phyloP scores from a whole-genome alignment of 2,888 invertebrate species.

The Choreutis nemorana region DNA sequence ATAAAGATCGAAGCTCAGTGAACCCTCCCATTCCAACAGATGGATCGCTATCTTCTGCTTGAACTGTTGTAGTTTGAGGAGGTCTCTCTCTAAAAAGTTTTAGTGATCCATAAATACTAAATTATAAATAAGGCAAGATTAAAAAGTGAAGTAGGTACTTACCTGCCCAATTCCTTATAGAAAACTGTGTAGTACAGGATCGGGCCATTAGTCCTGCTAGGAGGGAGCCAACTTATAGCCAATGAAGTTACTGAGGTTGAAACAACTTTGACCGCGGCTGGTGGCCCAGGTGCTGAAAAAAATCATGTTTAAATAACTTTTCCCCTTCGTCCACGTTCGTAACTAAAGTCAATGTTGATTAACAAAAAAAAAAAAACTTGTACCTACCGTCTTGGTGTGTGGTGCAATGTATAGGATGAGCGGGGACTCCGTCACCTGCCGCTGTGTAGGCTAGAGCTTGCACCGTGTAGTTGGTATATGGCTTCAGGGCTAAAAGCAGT shows the following conservation, averaged over 20 bases:
- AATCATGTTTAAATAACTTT: constrained; percentile 3
- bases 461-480: constrained; percentile 88
- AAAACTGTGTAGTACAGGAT: constrained; percentile 85
- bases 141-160: constrained; percentile 11
- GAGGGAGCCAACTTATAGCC: constrained; percentile 86
- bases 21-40: constrained; percentile 56
- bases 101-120: too few species aligned
- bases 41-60: constrained; percentile 40
- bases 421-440: constrained; percentile 84
- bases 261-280: constrained; percentile 84
- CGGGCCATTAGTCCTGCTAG: constrained; percentile 81
- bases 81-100: constrained; percentile 46
- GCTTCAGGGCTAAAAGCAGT: constrained; percentile 79
- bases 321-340: neutral
- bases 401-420: constrained; percentile 78
- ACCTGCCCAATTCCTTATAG: constrained; percentile 74
- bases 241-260: constrained; percentile 83
- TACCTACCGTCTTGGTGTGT: constrained; percentile 85
- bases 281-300: constrained; percentile 79
- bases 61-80: constrained; percentile 50
- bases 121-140: neutral
- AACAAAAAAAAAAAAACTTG: too few species aligned
- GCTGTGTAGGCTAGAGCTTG: constrained; percentile 85
- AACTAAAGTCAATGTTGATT: too few species aligned
- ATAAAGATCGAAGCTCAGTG: constrained; percentile 73